Percentiles rank a stretch among this genome's conserved stretches.
Evolutionary conservation across 1,140 invertebrate genomes (phyloP).

Genomic region (Acyrthosiphon pisum): DNA sequence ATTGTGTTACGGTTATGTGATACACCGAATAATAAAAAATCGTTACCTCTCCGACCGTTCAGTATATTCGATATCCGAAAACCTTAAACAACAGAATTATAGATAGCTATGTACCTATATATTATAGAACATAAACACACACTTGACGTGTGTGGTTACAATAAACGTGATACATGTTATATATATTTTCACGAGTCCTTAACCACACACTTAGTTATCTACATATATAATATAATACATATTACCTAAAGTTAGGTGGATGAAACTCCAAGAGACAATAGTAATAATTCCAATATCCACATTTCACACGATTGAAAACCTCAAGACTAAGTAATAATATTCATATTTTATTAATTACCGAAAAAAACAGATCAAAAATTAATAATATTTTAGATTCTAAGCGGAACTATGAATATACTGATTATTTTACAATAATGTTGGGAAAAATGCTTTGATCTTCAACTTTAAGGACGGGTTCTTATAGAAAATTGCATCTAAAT

Average conservation of each 20-base stretch:
- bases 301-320: background rate
- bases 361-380: too few relatives aligned
- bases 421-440: too few relatives aligned
- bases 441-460: too few relatives aligned
- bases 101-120: background rate
- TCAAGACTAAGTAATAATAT: background rate
- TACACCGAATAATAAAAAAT: background rate
- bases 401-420: too few relatives aligned
- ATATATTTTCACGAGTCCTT: background rate
- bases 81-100: constrained; percentile 17
- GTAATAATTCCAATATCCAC: background rate
- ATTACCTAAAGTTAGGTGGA: background rate
- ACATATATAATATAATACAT: background rate
- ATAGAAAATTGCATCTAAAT: too few relatives aligned
- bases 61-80: background rate
- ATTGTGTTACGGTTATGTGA: constrained; percentile 4
- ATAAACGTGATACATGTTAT: background rate
- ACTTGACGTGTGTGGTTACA: background rate
- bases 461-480: too few relatives aligned
- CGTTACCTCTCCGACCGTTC: background rate
- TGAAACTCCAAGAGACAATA: background rate
- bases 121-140: background rate
- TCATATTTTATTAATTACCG: too few relatives aligned
- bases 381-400: too few relatives aligned
- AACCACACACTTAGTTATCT: background rate